Evolutionary conservation across 2,888 invertebrate genomes (phyloP).

Genomic region (Cataglyphis cursor): DNA sequence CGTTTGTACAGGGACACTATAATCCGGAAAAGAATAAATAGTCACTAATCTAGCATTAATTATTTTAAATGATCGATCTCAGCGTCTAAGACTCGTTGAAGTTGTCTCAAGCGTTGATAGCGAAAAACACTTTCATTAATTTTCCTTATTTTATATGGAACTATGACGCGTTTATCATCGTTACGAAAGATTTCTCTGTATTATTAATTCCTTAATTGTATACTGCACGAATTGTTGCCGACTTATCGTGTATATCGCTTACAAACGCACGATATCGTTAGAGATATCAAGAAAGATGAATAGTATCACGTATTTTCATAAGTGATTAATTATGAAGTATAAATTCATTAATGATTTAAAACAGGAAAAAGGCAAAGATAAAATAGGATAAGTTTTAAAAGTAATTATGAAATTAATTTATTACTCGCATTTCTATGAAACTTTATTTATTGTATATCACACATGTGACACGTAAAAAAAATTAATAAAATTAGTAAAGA

Average conservation of each 20-base stretch:
- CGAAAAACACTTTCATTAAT: constrained; percentile 24
- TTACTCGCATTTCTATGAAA: neutral
- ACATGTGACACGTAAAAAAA: neutral
- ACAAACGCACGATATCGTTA: neutral
- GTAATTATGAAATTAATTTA: neutral
- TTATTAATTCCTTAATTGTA: constrained; percentile 23
- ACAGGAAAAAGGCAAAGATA: neutral
- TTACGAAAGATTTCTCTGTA: neutral
- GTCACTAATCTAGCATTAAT: neutral
- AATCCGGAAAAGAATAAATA: neutral
- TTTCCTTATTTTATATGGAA: neutral
- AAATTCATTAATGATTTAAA: neutral
- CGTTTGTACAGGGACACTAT: neutral
- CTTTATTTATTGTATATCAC: neutral
- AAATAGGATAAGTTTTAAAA: neutral
- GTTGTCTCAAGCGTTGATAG: neutral
- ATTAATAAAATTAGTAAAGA: neutral
- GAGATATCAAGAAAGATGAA: neutral
- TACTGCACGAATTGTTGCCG: neutral
- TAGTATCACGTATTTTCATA: neutral
- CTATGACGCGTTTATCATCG: constrained; percentile 19
- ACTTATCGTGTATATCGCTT: neutral
- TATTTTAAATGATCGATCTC: constrained; percentile 27
- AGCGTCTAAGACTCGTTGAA: neutral
- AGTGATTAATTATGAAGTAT: no score